Base-by-base conservation (phyloP, 1,140 invertebrate species). In the Thereuonema tuberculata region DNA sequence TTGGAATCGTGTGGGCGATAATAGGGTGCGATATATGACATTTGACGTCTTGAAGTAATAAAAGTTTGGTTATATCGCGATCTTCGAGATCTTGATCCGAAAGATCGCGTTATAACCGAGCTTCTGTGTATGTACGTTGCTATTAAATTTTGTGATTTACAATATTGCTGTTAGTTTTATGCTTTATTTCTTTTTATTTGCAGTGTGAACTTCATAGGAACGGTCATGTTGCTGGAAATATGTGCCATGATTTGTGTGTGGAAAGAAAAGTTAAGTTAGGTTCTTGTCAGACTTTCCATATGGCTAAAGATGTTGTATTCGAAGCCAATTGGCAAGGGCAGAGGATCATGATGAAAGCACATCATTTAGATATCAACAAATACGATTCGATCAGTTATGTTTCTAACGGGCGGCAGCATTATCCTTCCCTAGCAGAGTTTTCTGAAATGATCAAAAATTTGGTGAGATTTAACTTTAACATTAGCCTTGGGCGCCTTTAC, bases 171-270 rank as follows among this genome's bases (percentile, higher is more conserved):
- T n/a, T n/a, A n/a, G n/a, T n/a, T n/a, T n/a, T n/a, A n/a, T 50
- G 5, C 21, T 21, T 24, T 50, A 5, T 55, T 55, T 55, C 21
- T 55, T 69, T 66, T 56, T 20, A 5, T 58, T 37, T 59, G 29
- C 64, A 71, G 70, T 71, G 70, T 61, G 23, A 66, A 1, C 47
- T 64, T 9, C 70, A 70, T 56, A 58, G 31, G 21, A 37, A 63
- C 25, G 57, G 64, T 15, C 24, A 50, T 46, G 59, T 69, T 17
- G 66, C 61, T 53, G 70, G 70, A 25, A 67, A 64, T 23, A 53
- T 71, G 15, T 71, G 70, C 58, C 53, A 48, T 27, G 60, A 62
- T 15, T 54, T 71, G 46, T 71, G 70, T 61, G 43, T 61, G 15
- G 56, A 61, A 20, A 58, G 46, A 0, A 59, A 53, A 17, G 21